Conservation (phyloP, 1,140 invertebrate species). For the Harlomillsia oculata region DNA sequence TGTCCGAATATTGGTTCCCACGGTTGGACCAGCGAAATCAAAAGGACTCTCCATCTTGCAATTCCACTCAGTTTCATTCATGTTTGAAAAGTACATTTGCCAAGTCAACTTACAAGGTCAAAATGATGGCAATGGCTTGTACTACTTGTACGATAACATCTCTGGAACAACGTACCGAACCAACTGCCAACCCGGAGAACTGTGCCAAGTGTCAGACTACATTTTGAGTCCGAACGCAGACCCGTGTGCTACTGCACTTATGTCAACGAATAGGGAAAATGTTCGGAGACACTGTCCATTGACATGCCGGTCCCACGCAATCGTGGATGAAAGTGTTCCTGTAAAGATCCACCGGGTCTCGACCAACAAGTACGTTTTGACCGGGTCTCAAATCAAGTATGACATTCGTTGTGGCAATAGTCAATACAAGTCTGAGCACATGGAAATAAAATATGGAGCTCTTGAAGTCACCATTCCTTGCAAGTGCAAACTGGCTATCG, state of each 20-base stretch:
- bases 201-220: slow-evolving; percentile 13
- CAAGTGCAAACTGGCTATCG: no score
- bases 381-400: neutral
- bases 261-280: slow-evolving; percentile 1
- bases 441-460: no score
- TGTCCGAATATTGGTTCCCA: slow-evolving; percentile 27
- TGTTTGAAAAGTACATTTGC: slow-evolving; percentile 15
- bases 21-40: neutral
- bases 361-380: slow-evolving; percentile 15
- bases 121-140: neutral
- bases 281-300: slow-evolving; percentile 17
- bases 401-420: neutral
- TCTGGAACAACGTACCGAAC: slow-evolving; percentile 8
- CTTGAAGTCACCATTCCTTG: no score
- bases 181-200: slow-evolving; percentile 14
- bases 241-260: slow-evolving; percentile 16
- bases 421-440: no score
- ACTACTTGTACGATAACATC: slow-evolving; percentile 17
- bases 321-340: neutral
- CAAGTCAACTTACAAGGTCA: neutral
- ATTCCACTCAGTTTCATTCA: slow-evolving; percentile 9
- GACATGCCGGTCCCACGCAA: neutral
- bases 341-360: slow-evolving; percentile 1
- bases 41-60: slow-evolving; percentile 5
- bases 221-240: neutral